phyloP scores from a whole-genome alignment of 2,797 vertebrate species.

The Menidia menidia region DNA sequence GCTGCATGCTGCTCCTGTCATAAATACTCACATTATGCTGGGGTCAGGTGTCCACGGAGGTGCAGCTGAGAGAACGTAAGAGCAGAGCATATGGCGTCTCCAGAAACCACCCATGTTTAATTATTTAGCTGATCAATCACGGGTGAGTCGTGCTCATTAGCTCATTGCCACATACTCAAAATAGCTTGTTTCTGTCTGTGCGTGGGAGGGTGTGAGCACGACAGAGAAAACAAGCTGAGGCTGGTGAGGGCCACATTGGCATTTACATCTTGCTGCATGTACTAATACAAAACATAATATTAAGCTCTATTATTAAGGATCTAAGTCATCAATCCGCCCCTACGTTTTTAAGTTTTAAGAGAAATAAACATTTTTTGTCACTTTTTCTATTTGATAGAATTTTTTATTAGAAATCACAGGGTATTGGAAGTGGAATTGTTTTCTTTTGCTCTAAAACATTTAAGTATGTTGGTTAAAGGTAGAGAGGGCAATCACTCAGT shows the following conservation, averaged over 20 bases:
- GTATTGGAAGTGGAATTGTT: background rate
- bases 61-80: slow-evolving; percentile 43
- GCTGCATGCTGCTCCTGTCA: slow-evolving; percentile 7
- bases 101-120: slow-evolving; percentile 79
- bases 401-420: background rate
- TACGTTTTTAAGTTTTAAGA: background rate
- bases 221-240: slow-evolving; percentile 51
- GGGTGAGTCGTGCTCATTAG: slow-evolving; percentile 66
- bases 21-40: slow-evolving; percentile 20
- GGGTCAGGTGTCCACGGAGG: slow-evolving; percentile 17
- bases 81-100: slow-evolving; percentile 67
- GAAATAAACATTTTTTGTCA: no score
- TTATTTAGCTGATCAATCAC: slow-evolving; percentile 82
- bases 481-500: slow-evolving; percentile 43
- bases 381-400: slow-evolving; percentile 6
- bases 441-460: slow-evolving; percentile 47
- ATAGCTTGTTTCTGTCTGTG: slow-evolving; percentile 35
- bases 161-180: slow-evolving; percentile 40
- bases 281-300: slow-evolving; percentile 64
- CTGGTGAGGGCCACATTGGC: slow-evolving; percentile 59
- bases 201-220: slow-evolving; percentile 32
- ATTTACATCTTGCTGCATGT: slow-evolving; percentile 52
- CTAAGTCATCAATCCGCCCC: slow-evolving; percentile 22
- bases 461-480: slow-evolving; percentile 38
- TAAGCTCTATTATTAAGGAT: slow-evolving; percentile 28